Conservation (phyloP, 1,140 invertebrate genomes). For the Battus philenor region DNA sequence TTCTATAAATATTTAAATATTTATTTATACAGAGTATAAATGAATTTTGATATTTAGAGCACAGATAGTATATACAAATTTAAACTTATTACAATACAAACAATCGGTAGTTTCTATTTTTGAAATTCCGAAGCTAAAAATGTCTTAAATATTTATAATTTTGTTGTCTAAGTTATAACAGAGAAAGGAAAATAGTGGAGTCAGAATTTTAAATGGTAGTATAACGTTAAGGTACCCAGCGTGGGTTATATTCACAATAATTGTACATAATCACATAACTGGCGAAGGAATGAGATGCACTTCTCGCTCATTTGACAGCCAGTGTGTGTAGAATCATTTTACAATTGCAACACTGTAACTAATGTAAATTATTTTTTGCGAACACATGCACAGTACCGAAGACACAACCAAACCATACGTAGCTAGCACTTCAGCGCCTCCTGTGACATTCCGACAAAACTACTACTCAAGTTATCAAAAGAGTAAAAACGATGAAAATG, state of each 20-base stretch:
- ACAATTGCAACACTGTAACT: constrained; percentile 24
- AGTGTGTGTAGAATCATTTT: constrained; percentile 42
- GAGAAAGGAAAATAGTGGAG: too few relatives aligned
- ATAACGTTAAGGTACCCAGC: too few relatives aligned
- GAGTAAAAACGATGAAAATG: constrained; percentile 23
- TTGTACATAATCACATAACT: constrained; percentile 44
- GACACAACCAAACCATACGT: constrained; percentile 63
- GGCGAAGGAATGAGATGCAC: constrained; percentile 29
- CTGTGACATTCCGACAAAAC: constrained; percentile 32
- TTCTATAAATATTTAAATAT: too few relatives aligned
- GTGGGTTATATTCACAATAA: too few relatives aligned
- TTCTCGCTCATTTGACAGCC: constrained; percentile 35
- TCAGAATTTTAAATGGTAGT: too few relatives aligned
- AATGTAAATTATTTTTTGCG: constrained; percentile 46
- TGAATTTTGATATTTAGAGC: neutral
- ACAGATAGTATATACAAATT: too few relatives aligned
- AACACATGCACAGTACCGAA: constrained; percentile 57
- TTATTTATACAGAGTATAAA: too few relatives aligned
- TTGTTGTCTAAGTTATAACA: too few relatives aligned
- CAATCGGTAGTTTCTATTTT: too few relatives aligned
- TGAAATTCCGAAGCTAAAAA: too few relatives aligned
- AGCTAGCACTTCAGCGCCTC: constrained; percentile 43
- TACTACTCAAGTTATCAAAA: constrained; percentile 37
- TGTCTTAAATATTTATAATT: too few relatives aligned
- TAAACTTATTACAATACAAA: too few relatives aligned